Conservation (phyloP, 2,888 invertebrate species). For the Caenorhabditis angaria region DNA sequence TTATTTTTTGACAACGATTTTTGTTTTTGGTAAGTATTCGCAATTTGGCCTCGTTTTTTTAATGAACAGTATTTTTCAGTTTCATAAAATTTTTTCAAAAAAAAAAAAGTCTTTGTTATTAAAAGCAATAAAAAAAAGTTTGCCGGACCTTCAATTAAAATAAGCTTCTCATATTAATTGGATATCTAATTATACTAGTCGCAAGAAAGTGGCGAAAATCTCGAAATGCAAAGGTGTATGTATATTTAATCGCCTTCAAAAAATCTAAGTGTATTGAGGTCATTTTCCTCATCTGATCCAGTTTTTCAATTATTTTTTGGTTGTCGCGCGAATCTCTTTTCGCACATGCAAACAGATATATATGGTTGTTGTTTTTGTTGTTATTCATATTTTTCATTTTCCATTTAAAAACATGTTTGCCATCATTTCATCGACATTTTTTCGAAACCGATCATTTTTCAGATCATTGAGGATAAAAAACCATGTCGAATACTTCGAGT, state of each 20-base stretch:
- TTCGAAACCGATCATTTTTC: neutral
- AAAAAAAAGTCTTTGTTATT: neutral
- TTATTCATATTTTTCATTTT: neutral
- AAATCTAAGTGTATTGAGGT: neutral
- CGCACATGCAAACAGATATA: neutral
- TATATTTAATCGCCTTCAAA: too few species aligned
- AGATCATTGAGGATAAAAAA: too few species aligned
- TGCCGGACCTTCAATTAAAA: neutral
- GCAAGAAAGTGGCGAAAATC: too few species aligned
- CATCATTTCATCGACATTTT: too few species aligned
- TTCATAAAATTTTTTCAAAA: neutral
- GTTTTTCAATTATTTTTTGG: neutral
- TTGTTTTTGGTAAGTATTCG: neutral
- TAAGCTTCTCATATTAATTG: neutral
- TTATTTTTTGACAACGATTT: neutral
- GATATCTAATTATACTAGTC: too few species aligned
- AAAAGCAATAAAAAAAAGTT: neutral
- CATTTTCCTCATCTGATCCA: conserved; percentile 2
- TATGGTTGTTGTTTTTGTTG: neutral
- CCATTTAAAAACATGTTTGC: neutral
- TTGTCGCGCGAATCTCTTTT: too few species aligned
- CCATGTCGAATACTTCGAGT: neutral
- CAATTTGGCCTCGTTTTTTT: too few species aligned
- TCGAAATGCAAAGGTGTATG: too few species aligned
- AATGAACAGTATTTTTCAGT: neutral